Base-by-base conservation (phyloP, 2,113 vertebrate genomes). In the Oriolus oriolus region DNA sequence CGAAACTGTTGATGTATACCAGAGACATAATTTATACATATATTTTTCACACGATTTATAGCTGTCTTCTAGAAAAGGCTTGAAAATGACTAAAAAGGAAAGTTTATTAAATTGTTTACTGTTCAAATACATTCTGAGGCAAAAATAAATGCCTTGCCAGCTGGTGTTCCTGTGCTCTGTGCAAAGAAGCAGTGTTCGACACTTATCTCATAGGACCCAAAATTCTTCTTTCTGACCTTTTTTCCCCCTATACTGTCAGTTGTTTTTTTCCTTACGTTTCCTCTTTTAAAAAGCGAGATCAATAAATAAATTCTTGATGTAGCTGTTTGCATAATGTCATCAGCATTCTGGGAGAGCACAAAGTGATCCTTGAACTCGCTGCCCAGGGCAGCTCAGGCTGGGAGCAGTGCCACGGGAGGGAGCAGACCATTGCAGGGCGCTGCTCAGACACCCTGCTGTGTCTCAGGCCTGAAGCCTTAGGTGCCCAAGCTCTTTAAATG, bases 31-130 rank as follows among this genome's bases (percentile, higher is more conserved):
- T 49, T 63, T 93, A 85, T 52, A 93, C 52, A 47, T 37, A 50
- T 50, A 42, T 59, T 94, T 91, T 93, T 89, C 88, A 94, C 86
- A 92, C 82, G 31, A 74, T 87, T 90, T 90, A 92, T 75, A 94
- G 83, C 44, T 84, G 64, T 89, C 73, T 93, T 96, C 83, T 90
- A 78, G 83, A 95, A 95, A 91, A 94, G 84, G 87, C 75, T 83
- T 85, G 78, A 85, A 97, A 95, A 93, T 1, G 0, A 89, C 96
- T 94, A 94, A 94, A 97, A 96, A 82, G 53, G 93, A 65, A 96
- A 91, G 88, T 96, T 96, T 96, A 96, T 96, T 97, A 96, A 95
- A 96, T 95, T 96, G 96, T 96, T 96, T 96, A 97, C 90, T 93
- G 83, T 73, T 95, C 88, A 73, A 95, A 96, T 96, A 87, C 91